These are phyloP conservation scores for Chelonia mydas DNA, from an alignment of 2,797 vertebrate genomes.

Conservation along the genomic window DNA sequence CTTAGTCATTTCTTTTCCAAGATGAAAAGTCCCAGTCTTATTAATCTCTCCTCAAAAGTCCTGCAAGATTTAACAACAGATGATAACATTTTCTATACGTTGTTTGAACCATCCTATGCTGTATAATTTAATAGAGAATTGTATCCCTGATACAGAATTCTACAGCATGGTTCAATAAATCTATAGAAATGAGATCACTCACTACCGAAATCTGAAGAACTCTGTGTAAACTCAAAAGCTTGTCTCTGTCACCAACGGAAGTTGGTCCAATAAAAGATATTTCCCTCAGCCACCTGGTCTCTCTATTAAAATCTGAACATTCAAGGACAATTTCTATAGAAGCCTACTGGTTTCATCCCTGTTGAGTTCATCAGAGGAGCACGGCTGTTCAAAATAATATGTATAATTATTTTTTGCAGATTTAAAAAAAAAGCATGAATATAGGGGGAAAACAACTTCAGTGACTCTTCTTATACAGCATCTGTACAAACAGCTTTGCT, in stretches of 20 bases:
- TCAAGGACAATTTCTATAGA: background rate
- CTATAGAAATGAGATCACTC: background rate
- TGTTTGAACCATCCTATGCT: background rate
- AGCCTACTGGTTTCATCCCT: background rate
- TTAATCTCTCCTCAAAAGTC: background rate
- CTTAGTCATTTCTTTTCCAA: too few species aligned
- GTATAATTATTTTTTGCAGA: background rate
- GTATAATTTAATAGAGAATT: background rate
- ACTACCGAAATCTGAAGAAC: background rate
- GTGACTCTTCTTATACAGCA: background rate
- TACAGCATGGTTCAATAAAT: background rate
- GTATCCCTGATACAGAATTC: background rate
- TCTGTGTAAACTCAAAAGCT: background rate
- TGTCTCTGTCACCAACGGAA: background rate
- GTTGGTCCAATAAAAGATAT: background rate
- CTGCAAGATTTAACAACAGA: background rate
- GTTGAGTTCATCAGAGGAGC: background rate
- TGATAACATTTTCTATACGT: background rate
- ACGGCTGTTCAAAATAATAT: background rate
- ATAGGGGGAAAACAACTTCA: background rate
- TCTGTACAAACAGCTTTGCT: background rate
- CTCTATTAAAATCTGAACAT: background rate
- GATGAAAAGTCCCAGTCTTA: too few species aligned
- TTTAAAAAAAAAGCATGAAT: background rate
- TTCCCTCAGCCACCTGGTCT: background rate